These are phyloP conservation scores for Zoanthus solanderi DNA, from an alignment of 92 coral and sea anemone genomes.

Conservation along the genomic window DNA sequence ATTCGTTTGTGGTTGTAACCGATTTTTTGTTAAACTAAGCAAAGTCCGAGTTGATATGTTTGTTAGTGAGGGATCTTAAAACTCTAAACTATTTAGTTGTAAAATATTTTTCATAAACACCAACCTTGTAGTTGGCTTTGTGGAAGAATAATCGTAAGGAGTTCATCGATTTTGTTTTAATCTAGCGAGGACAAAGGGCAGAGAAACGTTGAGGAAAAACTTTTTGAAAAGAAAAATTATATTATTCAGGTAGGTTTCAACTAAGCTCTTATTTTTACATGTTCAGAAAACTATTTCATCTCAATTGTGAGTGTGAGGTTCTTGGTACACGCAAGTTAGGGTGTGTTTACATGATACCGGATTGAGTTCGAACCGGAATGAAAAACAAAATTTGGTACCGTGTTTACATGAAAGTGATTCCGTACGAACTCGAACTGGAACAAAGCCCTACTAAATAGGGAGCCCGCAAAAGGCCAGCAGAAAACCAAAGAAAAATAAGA, in stretches of 20 bases:
- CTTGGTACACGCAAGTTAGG: too few species aligned
- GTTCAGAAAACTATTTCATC: background rate
- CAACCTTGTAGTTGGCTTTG: background rate
- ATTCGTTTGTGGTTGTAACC: background rate
- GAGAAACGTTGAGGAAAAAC: background rate
- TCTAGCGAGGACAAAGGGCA: constrained; percentile 13
- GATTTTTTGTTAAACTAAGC: too few species aligned
- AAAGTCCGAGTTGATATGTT: background rate
- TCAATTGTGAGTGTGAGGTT: too few species aligned
- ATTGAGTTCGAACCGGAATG: too few species aligned
- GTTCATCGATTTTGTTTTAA: background rate
- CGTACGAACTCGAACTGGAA: too few species aligned
- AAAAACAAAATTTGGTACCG: too few species aligned
- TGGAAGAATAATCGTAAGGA: background rate
- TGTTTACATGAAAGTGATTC: too few species aligned
- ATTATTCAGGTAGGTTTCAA: background rate
- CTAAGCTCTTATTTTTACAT: background rate
- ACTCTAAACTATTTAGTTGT: background rate
- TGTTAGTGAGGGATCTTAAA: background rate
- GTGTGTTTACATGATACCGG: too few species aligned
- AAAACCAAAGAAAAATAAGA: too few species aligned
- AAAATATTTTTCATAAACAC: background rate
- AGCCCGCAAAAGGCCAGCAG: too few species aligned
- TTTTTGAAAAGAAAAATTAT: constrained; percentile 21
- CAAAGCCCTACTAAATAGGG: too few species aligned